Conservation (phyloP, 1,140 invertebrate species). For the Vanessa tameamea region DNA sequence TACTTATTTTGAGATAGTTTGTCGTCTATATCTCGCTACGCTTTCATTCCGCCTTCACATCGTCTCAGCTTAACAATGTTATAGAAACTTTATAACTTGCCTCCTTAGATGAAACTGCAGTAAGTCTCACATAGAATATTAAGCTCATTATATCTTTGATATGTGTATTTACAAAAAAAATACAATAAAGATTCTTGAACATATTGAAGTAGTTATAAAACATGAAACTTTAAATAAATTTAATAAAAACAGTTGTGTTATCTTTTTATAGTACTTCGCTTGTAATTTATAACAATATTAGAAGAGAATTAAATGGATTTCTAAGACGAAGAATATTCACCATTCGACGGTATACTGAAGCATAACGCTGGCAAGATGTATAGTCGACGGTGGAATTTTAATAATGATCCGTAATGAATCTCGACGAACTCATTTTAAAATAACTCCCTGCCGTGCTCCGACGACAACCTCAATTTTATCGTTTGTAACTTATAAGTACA, state of each 20-base stretch:
- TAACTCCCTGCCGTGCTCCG: conserved; percentile 18
- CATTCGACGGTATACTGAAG: conserved; percentile 6
- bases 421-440: conserved; percentile 34
- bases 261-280: no score
- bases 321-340: conserved; percentile 5
- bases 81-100: conserved; percentile 19
- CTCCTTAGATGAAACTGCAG: conserved; percentile 20
- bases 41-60: conserved; percentile 9
- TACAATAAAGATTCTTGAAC: no score
- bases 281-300: neutral
- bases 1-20: conserved; percentile 12
- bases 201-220: no score
- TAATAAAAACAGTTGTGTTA: no score
- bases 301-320: neutral
- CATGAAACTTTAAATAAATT: no score
- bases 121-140: conserved; percentile 10
- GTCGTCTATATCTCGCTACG: conserved; percentile 8
- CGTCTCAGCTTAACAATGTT: conserved; percentile 10
- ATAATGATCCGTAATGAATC: conserved; percentile 40
- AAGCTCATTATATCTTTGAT: neutral
- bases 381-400: conserved; percentile 29
- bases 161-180: neutral
- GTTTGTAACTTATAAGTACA: neutral
- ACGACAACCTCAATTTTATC: conserved; percentile 7
- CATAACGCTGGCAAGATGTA: conserved; percentile 4